Base-by-base conservation (phyloP, 64 coral and sea anemone genomes). In the Catalaphyllia jardinei region DNA sequence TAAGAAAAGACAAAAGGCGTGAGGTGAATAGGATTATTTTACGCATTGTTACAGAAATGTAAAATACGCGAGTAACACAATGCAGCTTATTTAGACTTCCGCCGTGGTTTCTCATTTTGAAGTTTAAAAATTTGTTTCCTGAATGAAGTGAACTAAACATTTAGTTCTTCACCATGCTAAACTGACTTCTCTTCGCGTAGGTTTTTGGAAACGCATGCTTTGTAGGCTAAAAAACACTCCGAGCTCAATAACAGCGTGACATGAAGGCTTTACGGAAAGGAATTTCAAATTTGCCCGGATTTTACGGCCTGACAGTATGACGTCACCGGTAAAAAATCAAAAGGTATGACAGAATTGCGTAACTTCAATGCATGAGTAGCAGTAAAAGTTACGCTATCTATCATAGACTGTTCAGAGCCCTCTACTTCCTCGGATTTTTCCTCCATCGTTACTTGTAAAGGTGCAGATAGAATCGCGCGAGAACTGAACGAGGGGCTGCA, bases 21-120 rank as follows among this genome's bases (percentile, higher is more conserved):
- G 33, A 12, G 20, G 4, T 46, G 62, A 85, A 85, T 85, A 10
- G 79, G 60, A 67, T 83, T 42, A 64, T 64, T 62, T 22, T 33
- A 17, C 7, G 31, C 19, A 83, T 83, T 83, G 49, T 60, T 42
- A 38, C 52, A 14, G 24, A 35, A 20, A 77, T 24, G 9, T 4
- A 79, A 79, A 67, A 24, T 39, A 31, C 65, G 65, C 4, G 25
- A 25, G 81, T 85, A 69, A 85, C 81, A 85, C 63, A 85, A 85
- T 27, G 31, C 20, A 5, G 62, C 24, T 67, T 20, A 10, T 19
- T 67, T 29, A 12, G 31, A 85, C 81, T 85, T 85, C 81, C 81
- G 81, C 15, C 49, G 22, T 42, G 60, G 25, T 69, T 69, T 69
- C 65, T 69, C 10, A 27, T 27, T 69, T 69, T 69, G 3, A 27